These are phyloP conservation scores for Antheraea pernyi DNA, from an alignment of 1,140 invertebrate genomes.

Conservation along the genomic window DNA sequence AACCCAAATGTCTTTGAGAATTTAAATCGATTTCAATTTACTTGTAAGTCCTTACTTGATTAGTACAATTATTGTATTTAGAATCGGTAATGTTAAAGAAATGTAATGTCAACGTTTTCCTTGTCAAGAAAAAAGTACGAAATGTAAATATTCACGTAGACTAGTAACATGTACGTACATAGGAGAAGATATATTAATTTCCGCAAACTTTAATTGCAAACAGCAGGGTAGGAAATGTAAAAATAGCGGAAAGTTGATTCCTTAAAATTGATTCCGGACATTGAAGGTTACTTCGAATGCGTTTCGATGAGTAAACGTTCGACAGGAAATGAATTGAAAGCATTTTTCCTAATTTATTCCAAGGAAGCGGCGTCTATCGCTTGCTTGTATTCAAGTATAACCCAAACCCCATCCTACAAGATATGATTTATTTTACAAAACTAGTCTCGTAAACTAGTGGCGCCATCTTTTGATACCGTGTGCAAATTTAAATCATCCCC, in stretches of 20 bases:
- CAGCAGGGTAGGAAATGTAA: constrained; percentile 47
- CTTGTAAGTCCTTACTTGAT: not conserved
- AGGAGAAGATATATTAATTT: constrained; percentile 54
- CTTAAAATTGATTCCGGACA: constrained; percentile 65
- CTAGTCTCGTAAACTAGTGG: constrained; percentile 19
- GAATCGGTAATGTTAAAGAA: no score
- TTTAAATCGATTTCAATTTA: constrained; percentile 48
- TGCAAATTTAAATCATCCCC: constrained; percentile 9
- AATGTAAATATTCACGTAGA: constrained; percentile 40
- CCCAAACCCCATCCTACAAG: not conserved
- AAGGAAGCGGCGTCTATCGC: constrained; percentile 31
- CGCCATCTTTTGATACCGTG: constrained; percentile 53
- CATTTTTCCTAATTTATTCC: constrained; percentile 56
- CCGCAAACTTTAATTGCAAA: constrained; percentile 46
- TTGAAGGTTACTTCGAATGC: constrained; percentile 39
- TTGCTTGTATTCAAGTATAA: constrained; percentile 42
- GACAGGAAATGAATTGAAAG: constrained; percentile 61
- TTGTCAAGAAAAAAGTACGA: not conserved
- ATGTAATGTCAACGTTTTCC: not conserved
- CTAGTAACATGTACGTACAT: no score
- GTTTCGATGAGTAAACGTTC: constrained; percentile 56
- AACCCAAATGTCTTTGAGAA: constrained; percentile 18
- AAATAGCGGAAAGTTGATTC: constrained; percentile 48
- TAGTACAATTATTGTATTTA: not conserved
- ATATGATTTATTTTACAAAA: constrained; percentile 4